Percentiles rank a stretch among this genome's conserved stretches.
phyloP scores from a whole-genome alignment of 1,140 invertebrate species.

The Tetramorium simillimum region DNA sequence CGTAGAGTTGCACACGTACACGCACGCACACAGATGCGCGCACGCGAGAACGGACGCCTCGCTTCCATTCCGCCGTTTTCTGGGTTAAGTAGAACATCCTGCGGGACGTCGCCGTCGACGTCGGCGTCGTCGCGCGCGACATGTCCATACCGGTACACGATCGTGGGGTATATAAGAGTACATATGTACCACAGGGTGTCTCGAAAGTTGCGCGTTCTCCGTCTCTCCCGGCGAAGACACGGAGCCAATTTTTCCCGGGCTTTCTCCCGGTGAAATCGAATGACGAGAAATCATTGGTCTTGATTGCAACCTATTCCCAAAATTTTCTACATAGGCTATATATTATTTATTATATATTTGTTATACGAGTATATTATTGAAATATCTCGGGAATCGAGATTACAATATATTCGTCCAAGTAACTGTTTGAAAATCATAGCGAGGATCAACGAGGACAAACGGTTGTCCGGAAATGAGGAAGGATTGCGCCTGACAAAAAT shows the following conservation, averaged over 20 bases:
- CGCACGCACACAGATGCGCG: neutral
- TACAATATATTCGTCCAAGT: neutral
- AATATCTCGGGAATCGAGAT: neutral
- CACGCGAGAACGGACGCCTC: constrained; percentile 8
- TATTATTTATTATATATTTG: neutral
- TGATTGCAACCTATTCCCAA: neutral
- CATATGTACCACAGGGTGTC: constrained; percentile 2
- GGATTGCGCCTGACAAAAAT: neutral
- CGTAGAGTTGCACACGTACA: neutral
- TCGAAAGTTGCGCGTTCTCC: neutral
- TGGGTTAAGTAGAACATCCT: constrained; percentile 66
- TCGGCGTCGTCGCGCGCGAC: constrained; percentile 8
- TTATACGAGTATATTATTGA: neutral
- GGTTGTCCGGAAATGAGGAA: neutral
- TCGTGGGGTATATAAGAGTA: neutral
- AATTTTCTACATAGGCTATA: neutral
- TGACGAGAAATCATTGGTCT: neutral
- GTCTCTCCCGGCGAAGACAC: neutral
- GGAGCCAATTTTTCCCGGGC: neutral
- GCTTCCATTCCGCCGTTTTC: constrained; percentile 55
- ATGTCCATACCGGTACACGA: constrained; percentile 11
- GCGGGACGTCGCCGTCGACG: constrained; percentile 33
- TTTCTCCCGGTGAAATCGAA: neutral
- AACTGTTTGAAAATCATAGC: neutral
- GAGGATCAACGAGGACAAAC: neutral